phyloP scores from a whole-genome alignment of 2,113 vertebrate species.

The Amazona guildingii region DNA sequence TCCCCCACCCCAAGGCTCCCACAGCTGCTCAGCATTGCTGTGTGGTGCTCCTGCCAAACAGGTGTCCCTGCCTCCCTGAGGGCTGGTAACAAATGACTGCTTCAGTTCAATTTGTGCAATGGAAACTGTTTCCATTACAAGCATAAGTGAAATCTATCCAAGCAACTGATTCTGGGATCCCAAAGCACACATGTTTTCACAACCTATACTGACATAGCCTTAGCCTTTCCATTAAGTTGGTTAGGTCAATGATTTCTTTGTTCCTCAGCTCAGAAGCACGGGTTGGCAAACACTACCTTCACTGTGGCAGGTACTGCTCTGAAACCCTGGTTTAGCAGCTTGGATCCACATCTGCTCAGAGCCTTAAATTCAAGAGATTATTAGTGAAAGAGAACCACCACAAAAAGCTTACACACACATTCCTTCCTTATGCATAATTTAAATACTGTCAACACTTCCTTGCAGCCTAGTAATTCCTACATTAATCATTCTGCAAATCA shows the following conservation, averaged over 20 bases:
- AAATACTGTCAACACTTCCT: conserved; percentile 11
- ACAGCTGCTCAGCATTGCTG: not conserved
- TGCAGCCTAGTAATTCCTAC: not conserved
- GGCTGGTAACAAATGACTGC: not conserved
- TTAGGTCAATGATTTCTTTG: conserved; percentile 33
- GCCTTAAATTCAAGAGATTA: not conserved
- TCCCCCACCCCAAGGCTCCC: not conserved
- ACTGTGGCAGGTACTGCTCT: not conserved
- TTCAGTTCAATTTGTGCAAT: not conserved
- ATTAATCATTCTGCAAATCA: not conserved
- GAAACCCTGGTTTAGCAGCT: not conserved
- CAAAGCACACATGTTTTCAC: not conserved
- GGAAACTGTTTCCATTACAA: conserved; percentile 24
- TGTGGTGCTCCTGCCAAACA: conserved; percentile 22
- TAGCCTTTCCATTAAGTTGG: not conserved
- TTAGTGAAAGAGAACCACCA: not conserved
- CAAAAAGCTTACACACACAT: not conserved
- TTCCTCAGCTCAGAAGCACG: not conserved
- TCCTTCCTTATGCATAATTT: not conserved
- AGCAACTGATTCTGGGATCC: not conserved
- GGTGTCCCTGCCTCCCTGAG: not conserved
- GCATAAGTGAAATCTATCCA: not conserved
- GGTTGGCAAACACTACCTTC: not conserved
- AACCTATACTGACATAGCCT: not conserved
- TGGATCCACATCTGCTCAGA: not conserved